Percentiles rank a stretch among this genome's conserved stretches.
Evolutionary conservation across 2,113 vertebrate genomes (phyloP).

Genomic region (Mirounga angustirostris): DNA sequence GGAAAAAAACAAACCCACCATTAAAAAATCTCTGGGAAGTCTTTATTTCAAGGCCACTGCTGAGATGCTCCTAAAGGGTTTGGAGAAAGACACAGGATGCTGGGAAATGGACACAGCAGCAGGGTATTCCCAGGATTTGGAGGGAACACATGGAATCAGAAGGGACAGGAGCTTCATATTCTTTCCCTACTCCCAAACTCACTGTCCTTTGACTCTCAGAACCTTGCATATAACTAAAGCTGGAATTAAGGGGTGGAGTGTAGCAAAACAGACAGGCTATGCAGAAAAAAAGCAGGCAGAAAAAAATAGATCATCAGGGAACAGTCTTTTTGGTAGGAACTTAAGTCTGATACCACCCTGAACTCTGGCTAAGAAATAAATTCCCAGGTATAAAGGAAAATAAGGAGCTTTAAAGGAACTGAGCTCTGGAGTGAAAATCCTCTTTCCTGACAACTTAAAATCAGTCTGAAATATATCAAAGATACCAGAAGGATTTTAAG

Average conservation of each 20-base stretch:
- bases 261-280: not conserved
- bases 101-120: not conserved
- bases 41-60: constrained; percentile 31
- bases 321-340: constrained; percentile 4
- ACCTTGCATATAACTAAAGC: not conserved
- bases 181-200: not conserved
- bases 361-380: constrained; percentile 62
- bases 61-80: not conserved
- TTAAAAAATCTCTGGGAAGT: not conserved
- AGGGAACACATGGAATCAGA: not conserved
- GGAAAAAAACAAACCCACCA: not conserved
- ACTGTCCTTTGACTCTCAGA: not conserved
- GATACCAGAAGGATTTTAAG: constrained; percentile 68
- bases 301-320: not conserved
- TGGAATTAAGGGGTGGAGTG: not conserved
- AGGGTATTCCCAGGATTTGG: not conserved
- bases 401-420: constrained; percentile 61
- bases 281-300: not conserved
- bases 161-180: not conserved
- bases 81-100: not conserved
- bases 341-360: constrained; percentile 29
- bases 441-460: constrained; percentile 64
- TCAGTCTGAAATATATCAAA: constrained; percentile 63
- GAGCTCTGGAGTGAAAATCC: constrained; percentile 52
- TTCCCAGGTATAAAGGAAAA: constrained; percentile 42